A percentile compares a stretch with the other conserved stretches of the same genome.
Evolutionary conservation across 2,113 vertebrate species (phyloP).

Genomic region (Morone saxatilis): DNA sequence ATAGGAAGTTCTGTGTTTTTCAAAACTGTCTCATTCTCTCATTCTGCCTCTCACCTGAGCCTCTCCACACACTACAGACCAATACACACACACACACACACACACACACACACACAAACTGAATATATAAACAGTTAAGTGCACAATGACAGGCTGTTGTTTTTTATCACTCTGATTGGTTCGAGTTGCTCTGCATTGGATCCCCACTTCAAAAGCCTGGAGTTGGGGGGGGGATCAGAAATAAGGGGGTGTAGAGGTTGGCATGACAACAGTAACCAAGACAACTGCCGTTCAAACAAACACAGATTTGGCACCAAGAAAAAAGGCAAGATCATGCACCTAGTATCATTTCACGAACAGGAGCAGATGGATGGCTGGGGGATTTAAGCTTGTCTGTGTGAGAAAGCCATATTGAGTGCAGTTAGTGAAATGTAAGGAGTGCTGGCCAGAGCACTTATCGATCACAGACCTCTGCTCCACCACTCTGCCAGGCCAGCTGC

Average conservation of each 20-base stretch:
- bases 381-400: constrained; percentile 29
- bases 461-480: constrained; percentile 33
- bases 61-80: constrained; percentile 14
- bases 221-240: constrained; percentile 31
- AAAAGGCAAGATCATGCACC: constrained; percentile 46
- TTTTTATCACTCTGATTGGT: constrained; percentile 66
- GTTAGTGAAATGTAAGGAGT: constrained; percentile 41
- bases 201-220: background rate
- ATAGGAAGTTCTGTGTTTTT: too few species aligned
- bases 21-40: too few species aligned
- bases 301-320: constrained; percentile 59
- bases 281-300: constrained; percentile 83
- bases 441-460: constrained; percentile 1
- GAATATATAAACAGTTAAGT: constrained; percentile 61
- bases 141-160: constrained; percentile 57
- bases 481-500: constrained; percentile 32
- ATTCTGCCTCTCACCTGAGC: constrained; percentile 43
- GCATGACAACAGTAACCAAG: constrained; percentile 83
- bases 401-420: constrained; percentile 20
- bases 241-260: constrained; percentile 53
- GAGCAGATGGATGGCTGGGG: constrained; percentile 40
- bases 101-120: constrained; percentile 42
- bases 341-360: constrained; percentile 44
- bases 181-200: constrained; percentile 49
- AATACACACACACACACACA: background rate